Evolutionary conservation across 2,113 vertebrate species (phyloP).

Genomic region (Cryptotis parvus): DNA sequence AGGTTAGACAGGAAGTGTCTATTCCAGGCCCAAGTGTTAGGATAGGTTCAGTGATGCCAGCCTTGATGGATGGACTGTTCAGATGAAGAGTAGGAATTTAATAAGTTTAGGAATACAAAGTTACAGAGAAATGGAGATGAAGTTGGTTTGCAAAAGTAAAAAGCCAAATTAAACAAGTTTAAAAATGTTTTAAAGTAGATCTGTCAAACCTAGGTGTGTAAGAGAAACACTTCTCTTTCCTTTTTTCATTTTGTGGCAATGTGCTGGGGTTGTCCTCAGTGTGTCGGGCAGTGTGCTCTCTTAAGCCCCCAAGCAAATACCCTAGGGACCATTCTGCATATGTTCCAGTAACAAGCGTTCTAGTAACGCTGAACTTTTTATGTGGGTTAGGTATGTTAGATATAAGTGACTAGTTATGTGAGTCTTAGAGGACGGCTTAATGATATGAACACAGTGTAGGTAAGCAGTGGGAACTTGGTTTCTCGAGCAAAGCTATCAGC

Average conservation of each 20-base stretch:
- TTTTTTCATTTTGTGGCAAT: too few relatives aligned
- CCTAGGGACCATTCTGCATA: neutral
- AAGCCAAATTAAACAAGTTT: neutral
- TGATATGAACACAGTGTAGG: neutral
- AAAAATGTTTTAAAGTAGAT: neutral
- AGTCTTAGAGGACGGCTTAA: neutral
- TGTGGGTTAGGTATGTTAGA: neutral
- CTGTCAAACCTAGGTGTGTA: too few relatives aligned
- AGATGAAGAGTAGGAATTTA: conserved; percentile 26
- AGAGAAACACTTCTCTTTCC: too few relatives aligned
- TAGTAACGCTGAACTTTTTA: neutral
- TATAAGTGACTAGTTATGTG: neutral
- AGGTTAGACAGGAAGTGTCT: neutral
- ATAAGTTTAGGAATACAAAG: neutral
- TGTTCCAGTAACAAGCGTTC: neutral
- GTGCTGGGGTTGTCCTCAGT: neutral
- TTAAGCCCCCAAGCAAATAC: neutral
- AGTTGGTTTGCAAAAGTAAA: neutral
- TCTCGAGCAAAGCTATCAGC: neutral
- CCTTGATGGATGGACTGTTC: neutral
- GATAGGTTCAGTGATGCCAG: neutral
- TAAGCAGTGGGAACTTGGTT: neutral
- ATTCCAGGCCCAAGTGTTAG: too few relatives aligned
- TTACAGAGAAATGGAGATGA: neutral
- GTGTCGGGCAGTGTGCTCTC: neutral